Evolutionary conservation across 2,797 vertebrate species (phyloP), one percentile per base, ranked within the genome.

Genomic region (Notolabrus celidotus): DNA sequence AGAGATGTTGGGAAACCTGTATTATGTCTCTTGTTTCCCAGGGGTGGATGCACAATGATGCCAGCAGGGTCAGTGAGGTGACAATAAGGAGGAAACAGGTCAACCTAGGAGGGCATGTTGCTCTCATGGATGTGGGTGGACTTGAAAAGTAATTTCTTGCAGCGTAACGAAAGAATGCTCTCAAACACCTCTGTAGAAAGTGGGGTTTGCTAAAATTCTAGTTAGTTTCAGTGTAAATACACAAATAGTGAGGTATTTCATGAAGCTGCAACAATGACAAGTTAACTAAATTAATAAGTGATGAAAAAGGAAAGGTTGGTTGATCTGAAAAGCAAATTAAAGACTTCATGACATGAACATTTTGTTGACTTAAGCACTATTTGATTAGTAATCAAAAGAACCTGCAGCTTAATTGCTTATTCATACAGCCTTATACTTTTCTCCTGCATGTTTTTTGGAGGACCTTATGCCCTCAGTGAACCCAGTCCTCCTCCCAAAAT

Each of bases 31-130:
- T 17, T 41, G 74, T 67, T 50, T 70, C 54, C 51, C 42, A 17
- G 43, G 39, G 56, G 20, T 39, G 45, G 63, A 51, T 60, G 62
- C 50, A 38, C 72, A 57, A 54, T 74, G 73, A 74, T 68, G 72
- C 55, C 34, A 42, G n/a, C 2, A 39, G 55, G 76, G 76, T 74
- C 53, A 50, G 20, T 16, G 51, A 71, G 61, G 79, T 52, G 62
- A 62, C 54, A 20, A 23, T 20, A 5, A 63, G 60, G 59, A 38
- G 39, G 29, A 34, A 41, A 55, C 29, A 54, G 64, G 80, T 75
- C 66, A 67, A 11, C 31, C 23, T 43, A 14, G 29, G 25, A 67
- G 50, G 41, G 34, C 46, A 23, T 10, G 38, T 29, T 55, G 25
- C 66, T 53, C 42, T 19, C 19, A 6, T 39, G 67, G n/a, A n/a